A percentile compares a stretch with the other conserved stretches of the same genome.
phyloP scores from a whole-genome alignment of 2,797 vertebrate genomes.

The Alexandromys oeconomus region DNA sequence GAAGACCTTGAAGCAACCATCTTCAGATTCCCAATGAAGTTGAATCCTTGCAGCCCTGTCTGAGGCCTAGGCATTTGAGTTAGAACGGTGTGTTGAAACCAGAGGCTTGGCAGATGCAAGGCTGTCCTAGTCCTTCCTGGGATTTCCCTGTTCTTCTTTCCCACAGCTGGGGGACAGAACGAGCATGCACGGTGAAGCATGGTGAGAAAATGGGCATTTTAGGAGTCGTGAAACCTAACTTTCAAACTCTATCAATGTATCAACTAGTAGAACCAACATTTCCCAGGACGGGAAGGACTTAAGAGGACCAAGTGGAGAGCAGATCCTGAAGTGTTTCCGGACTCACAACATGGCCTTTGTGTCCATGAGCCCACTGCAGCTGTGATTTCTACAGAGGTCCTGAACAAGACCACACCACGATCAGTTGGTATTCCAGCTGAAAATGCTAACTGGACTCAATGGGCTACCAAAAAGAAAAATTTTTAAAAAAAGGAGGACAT shows the following conservation, averaged over 20 bases:
- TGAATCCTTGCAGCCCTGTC: neutral
- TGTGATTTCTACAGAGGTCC: neutral
- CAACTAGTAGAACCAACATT: no score
- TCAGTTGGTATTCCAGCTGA: neutral
- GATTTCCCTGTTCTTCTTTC: no score
- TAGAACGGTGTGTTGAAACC: neutral
- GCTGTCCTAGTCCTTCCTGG: accelerated
- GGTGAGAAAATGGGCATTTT: neutral
- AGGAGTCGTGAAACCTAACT: neutral
- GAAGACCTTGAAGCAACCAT: neutral
- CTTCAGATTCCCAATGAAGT: neutral
- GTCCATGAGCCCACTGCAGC: neutral
- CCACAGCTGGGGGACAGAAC: accelerated
- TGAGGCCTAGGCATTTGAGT: neutral
- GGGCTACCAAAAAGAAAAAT: neutral
- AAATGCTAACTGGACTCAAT: neutral
- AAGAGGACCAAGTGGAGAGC: neutral
- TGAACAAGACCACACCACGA: neutral
- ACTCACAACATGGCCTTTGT: neutral
- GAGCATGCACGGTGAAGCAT: accelerated
- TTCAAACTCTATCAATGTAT: neutral
- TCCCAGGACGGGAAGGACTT: neutral
- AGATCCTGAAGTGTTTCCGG: neutral
- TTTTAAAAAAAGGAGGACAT: neutral
- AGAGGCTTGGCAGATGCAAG: neutral